Base-by-base conservation (phyloP, 2,888 invertebrate genomes). In the Apodemia mormo region DNA sequence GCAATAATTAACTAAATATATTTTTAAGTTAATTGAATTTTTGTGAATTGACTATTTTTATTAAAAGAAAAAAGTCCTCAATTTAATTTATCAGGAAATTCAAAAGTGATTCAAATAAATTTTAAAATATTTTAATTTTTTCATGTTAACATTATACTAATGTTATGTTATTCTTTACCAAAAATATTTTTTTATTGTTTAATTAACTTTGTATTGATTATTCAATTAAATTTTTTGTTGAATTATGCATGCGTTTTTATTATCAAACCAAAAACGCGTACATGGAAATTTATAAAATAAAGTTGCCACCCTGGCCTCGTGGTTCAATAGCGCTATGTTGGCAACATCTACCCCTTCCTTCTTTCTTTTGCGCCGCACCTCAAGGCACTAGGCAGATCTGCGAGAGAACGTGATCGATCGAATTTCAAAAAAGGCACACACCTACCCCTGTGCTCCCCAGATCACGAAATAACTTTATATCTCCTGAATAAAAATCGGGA, bases 401-500 rank as follows among this genome's bases (percentile, higher is more conserved):
- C 84, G 90, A 89, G 82, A 87, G 90, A 92, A 91, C 92, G 92
- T 92, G 92, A 93, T 93, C 92, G 92, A 92, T 93, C 92, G 91
- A 93, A 92, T 90, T 93, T 92, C 91, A 86, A 92, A 92, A 91
- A 92, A 91, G 90, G 89, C 92, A 91, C 92, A 89, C 92, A 87
- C 90, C 92, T 90, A 88, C 85, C 91, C 90, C 87, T 88, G 92
- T 91, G 92, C 92, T 92, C 92, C 92, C 87, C 91, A 83, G 87
- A 88, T 91, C 92, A 92, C 92, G 91, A 88, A 90, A 89, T 85
- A 83, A 88, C 91, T 88, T 79, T 81, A 90, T 86, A 92, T 90
- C 92, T 92, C 91, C 92, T 89, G 91, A 87, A 75, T 72, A 82
- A 78, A 82, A 84, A 84, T 89, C 91, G 84, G 93, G 92, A 90